A percentile compares a stretch with the other conserved stretches of the same genome.
Evolutionary conservation across 1,140 invertebrate genomes (phyloP).

Genomic region (Trichoplusia ni): DNA sequence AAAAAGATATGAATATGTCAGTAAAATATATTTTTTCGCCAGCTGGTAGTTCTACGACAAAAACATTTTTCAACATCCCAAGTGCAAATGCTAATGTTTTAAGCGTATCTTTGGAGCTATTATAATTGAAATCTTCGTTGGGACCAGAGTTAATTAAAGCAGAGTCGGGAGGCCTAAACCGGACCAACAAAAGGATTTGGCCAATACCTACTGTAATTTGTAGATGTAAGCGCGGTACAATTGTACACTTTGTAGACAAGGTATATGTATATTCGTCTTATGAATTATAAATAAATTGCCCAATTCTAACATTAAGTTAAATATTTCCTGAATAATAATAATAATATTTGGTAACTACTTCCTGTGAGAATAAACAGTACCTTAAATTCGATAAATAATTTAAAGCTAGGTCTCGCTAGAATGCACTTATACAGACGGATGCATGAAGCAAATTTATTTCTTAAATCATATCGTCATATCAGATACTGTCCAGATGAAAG

Average conservation of each 20-base stretch:
- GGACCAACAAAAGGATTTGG: slow-evolving; percentile 21
- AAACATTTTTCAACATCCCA: not conserved
- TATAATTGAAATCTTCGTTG: slow-evolving; percentile 31
- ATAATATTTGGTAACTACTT: no score
- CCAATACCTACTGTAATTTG: slow-evolving; percentile 26
- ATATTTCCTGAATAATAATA: no score
- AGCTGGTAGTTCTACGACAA: not conserved
- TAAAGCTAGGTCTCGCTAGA: no score
- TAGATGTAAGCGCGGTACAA: slow-evolving; percentile 11
- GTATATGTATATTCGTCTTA: not conserved
- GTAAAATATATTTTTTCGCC: not conserved
- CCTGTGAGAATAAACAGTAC: no score
- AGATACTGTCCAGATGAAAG: no score
- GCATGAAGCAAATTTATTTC: no score
- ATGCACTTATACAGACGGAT: no score
- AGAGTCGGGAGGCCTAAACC: slow-evolving; percentile 19
- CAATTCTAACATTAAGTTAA: no score
- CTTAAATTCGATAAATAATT: no score
- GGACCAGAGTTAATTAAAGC: slow-evolving; percentile 25
- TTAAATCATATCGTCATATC: no score
- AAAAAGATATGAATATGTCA: not conserved
- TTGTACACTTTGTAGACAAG: not conserved
- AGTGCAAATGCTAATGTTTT: slow-evolving; percentile 30
- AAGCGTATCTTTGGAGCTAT: slow-evolving; percentile 27
- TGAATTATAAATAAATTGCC: no score